Base-by-base conservation (phyloP, 2,888 invertebrate species). In the Azorinus chamasolen region DNA sequence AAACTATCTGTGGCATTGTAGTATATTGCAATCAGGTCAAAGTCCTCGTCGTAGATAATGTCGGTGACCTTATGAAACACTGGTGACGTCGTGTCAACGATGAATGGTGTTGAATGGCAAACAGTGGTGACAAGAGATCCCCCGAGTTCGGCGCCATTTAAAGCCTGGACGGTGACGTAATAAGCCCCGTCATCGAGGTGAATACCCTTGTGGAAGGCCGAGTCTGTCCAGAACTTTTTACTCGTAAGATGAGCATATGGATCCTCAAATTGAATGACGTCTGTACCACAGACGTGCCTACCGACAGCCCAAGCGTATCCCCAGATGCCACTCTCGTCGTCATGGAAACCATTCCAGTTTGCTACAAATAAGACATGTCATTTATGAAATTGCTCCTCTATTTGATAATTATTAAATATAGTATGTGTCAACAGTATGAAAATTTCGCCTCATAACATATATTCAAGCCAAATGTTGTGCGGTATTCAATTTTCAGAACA, bases 301-400 rank as follows among this genome's bases (percentile, higher is more conserved):
- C 88, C 89, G 6, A 85, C 86, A 20, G 88, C 83, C 86, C 87
- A 89, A 1, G 88, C 85, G 72, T 85, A 86, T 6, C 85, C 88
- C 65, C 65, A 84, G 18, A 89, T 83, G 20, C 86, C 88, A 55
- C 83, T 88, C 65, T 89, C 88, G 14, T 87, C 78, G 63, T 89
- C 89, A 61, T 86, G 78, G 61, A 89, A 88, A 37, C 86, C 87
- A 46, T 88, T 84, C 85, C 88, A 89, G 70, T 88, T 87, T 0
- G 76, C 89, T 88, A 77, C 8, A 83, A 82, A 20, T 12, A 25
- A 46, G 18, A n/a, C 10, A 20, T n/a, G n/a, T 51, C 18, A 18
- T 18, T 8, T 8, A 18, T n/a, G 16, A 48, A n/a, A 48, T n/a
- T 48, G 16, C 8, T 18, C 8, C 8, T n/a, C 6, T 10, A 8